These are phyloP conservation scores for Drosophila aldrichi DNA, from an alignment of 2,888 invertebrate species.

Conservation along the genomic window DNA sequence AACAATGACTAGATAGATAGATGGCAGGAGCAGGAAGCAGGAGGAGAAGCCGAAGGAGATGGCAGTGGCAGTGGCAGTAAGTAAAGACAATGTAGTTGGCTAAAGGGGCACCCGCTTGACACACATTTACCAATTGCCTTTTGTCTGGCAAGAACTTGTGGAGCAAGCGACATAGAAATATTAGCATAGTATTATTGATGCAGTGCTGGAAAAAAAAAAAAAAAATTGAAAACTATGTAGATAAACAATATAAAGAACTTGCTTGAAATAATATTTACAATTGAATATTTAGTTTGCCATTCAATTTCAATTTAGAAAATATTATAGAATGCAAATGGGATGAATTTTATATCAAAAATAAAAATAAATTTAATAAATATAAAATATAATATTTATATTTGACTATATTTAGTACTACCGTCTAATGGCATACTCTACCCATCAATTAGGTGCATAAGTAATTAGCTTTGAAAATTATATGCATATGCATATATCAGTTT, in stretches of 20 bases:
- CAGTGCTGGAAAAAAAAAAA: not conserved
- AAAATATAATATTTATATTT: not conserved
- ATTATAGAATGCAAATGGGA: not conserved
- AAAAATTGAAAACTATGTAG: not conserved
- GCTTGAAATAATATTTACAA: not conserved
- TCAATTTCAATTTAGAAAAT: not conserved
- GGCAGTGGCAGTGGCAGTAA: constrained; percentile 18
- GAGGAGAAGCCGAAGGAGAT: not conserved
- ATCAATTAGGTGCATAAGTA: not conserved
- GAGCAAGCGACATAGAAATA: constrained; percentile 23
- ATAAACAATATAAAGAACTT: not conserved
- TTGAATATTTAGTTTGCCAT: not conserved
- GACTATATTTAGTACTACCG: not conserved
- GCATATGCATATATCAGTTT: not conserved
- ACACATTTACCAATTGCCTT: constrained; percentile 63
- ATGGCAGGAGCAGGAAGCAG: no score
- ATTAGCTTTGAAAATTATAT: not conserved
- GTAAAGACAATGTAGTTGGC: constrained; percentile 35
- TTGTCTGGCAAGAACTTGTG: constrained; percentile 25
- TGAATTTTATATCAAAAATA: not conserved
- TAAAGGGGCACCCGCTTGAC: constrained; percentile 41
- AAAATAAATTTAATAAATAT: not conserved
- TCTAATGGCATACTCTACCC: not conserved
- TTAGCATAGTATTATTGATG: not conserved
- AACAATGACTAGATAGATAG: constrained; percentile 54